A percentile compares a stretch with the other conserved stretches of the same genome.
Evolutionary conservation across 2,888 invertebrate species (phyloP).

Genomic region (Cantharis rufa): DNA sequence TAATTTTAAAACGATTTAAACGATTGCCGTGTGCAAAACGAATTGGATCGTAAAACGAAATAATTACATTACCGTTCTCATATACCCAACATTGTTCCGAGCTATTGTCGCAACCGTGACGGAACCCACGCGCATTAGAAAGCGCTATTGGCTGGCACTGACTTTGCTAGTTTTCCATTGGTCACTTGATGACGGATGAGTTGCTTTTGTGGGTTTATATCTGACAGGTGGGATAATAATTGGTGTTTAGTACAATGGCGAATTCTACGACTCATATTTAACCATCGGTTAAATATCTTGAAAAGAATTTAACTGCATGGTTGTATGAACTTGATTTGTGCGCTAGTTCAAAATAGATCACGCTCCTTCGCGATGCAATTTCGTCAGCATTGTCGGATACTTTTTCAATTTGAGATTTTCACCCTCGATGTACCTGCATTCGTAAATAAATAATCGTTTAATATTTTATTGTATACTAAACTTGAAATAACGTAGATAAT

Average conservation of each 20-base stretch:
- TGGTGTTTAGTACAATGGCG: constrained; percentile 49
- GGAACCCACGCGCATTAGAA: constrained; percentile 53
- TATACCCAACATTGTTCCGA: constrained; percentile 20
- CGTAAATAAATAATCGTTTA: neutral
- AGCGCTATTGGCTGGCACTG: constrained; percentile 51
- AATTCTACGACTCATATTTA: constrained; percentile 9
- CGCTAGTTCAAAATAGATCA: neutral
- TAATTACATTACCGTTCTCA: neutral
- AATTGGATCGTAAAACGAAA: neutral
- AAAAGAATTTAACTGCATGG: neutral
- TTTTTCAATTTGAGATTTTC: neutral
- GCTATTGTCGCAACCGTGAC: constrained; percentile 32
- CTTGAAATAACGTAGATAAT: neutral
- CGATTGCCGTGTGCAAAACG: neutral
- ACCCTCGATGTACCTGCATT: neutral
- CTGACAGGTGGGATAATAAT: constrained; percentile 54
- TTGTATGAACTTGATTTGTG: neutral
- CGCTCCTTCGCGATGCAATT: neutral
- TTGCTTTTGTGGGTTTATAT: constrained; percentile 47
- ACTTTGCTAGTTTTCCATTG: constrained; percentile 45
- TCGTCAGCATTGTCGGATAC: neutral
- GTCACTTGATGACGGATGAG: constrained; percentile 51
- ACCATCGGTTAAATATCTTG: neutral
- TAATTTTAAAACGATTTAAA: neutral
- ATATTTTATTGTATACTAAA: neutral